phyloP scores from a whole-genome alignment of 1,140 invertebrate genomes.

The Panagrolaimus sp. region DNA sequence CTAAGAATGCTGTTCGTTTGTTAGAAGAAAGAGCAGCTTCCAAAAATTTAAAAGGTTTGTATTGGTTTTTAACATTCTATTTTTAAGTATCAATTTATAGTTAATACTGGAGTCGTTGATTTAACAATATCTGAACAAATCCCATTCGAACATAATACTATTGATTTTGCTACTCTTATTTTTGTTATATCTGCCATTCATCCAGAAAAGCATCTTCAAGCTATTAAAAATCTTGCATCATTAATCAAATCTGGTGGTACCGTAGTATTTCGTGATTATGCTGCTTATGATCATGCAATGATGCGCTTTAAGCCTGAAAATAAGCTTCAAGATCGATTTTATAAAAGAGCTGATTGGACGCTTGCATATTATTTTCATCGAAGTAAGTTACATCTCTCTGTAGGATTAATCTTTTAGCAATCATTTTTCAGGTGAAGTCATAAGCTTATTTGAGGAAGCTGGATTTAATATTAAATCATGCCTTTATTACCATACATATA shows the following conservation, averaged over 20 bases:
- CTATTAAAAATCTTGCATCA: conserved; percentile 68
- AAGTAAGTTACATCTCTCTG: conserved; percentile 10
- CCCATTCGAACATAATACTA: conserved; percentile 53
- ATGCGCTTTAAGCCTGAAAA: conserved; percentile 80
- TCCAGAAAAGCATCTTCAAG: conserved; percentile 71
- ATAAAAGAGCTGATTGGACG: conserved; percentile 92
- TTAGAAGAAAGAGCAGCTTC: conserved; percentile 38
- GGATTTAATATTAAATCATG: conserved; percentile 31
- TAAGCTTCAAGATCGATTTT: conserved; percentile 66
- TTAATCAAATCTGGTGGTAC: conserved; percentile 53
- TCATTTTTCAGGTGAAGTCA: conserved; percentile 39
- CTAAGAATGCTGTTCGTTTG: conserved; percentile 63
- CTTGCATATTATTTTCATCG: conserved; percentile 83
- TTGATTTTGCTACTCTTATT: conserved; percentile 70
- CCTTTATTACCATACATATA: conserved; percentile 47
- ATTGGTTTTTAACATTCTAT: conserved; percentile 1
- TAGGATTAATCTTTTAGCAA: conserved; percentile 2
- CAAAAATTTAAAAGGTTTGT: conserved; percentile 14
- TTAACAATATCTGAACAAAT: conserved; percentile 22
- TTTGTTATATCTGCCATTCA: conserved; percentile 76
- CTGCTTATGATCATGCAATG: conserved; percentile 82
- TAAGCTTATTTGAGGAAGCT: conserved; percentile 32
- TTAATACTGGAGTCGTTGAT: conserved; percentile 39
- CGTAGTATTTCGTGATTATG: conserved; percentile 30
- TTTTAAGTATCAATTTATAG: conserved; percentile 16